phyloP scores from a whole-genome alignment of 2,797 vertebrate species.

The Aphelocoma californica region DNA sequence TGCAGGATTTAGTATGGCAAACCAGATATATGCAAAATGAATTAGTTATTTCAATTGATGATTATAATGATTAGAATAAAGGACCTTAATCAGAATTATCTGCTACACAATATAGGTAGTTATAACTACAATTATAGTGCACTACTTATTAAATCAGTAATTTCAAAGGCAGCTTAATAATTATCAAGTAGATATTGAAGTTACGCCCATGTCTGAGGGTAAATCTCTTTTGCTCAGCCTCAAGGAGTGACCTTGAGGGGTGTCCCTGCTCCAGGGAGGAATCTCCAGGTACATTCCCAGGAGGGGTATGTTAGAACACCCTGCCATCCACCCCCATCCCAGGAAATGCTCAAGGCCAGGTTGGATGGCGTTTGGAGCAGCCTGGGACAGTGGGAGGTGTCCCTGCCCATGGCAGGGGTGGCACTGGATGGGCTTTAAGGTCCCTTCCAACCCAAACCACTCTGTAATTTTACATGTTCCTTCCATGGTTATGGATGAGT shows the following conservation, averaged over 20 bases:
- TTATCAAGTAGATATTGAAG: not conserved
- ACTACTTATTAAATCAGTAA: not conserved
- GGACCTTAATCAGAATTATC: not conserved
- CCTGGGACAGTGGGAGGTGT: not conserved
- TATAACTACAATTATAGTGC: not conserved
- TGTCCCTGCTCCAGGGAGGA: not conserved
- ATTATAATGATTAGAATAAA: not conserved
- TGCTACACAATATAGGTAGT: not conserved
- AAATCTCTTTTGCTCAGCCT: not conserved
- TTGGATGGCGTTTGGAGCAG: not conserved
- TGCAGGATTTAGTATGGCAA: not conserved
- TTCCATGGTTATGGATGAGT: not conserved
- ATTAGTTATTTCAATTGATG: not conserved
- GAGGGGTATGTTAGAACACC: too few relatives aligned
- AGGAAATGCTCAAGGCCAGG: fast-evolving
- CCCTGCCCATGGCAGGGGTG: not conserved
- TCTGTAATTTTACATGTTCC: not conserved
- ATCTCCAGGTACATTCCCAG: not conserved
- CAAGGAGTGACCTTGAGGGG: not conserved
- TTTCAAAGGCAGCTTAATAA: not conserved
- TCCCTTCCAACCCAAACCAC: not conserved
- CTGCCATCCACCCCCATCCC: not conserved
- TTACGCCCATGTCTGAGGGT: not conserved
- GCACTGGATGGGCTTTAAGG: fast-evolving
- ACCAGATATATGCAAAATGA: not conserved